Evolutionary conservation across 1,140 invertebrate genomes (phyloP), one percentile per base, ranked within the genome.

Genomic region (Drosophila ogumai): DNA sequence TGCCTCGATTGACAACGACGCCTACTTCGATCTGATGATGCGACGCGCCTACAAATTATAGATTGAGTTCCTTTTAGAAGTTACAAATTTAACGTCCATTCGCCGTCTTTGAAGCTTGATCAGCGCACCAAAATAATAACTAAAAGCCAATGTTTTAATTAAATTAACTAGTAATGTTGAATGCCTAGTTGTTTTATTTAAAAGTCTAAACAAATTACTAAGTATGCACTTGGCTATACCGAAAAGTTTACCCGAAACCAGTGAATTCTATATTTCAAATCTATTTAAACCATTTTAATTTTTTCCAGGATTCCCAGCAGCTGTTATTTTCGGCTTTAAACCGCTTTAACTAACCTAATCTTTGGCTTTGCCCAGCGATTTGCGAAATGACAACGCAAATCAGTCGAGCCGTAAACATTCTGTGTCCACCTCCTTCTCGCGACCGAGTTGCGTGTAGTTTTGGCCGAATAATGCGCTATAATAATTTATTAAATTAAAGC

Each of bases 21-120:
- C 95, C 17, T 99, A 98, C 87, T 99, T 99, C 85, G 98, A 99
- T 93, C 93, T 99, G 36, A 97, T 99, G 95, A 98, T 99, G 95
- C 94, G 98, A 61, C 96, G 97, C 82, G 95, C 96, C 12, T 99
- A 97, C 92, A 98, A 98, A 92, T 93, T 98, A 49, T 98, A 95
- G 95, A 60, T 34, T 25, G 9, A 54, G 63, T 75, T 56, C 34
- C 46, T 49, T 12, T 41, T 49, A 22, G 9, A 38, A 46, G 6
- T 22, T 40, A 3, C 7, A 57, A 58, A 15, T 22, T 41, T 49
- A 25, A 58, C 36, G 68, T 69, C 68, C 65, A 58, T 69, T 58
- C 15, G 50, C 67, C 50, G 68, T 19, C 65, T 71, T 31, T 43
- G 3, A 71, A 41, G 66, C 68, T 72, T 72, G 28, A 71, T 47